Conservation (phyloP, 1,140 invertebrate species). For the Cyclargus thomasi region DNA sequence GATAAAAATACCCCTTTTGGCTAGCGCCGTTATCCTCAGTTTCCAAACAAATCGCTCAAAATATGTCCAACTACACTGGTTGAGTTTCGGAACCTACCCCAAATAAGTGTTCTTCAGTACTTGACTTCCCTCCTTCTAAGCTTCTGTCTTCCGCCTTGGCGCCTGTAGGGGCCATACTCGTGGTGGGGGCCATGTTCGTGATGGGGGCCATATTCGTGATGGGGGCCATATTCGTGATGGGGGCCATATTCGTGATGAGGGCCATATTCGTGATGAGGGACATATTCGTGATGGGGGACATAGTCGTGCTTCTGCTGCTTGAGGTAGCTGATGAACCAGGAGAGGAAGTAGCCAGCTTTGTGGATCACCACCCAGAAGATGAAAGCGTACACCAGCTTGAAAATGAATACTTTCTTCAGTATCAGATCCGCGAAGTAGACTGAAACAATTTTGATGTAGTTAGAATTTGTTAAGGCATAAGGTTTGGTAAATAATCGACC, state of each 20-base stretch:
- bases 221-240: not conserved
- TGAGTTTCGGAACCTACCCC: too few species aligned
- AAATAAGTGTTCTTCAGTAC: too few species aligned
- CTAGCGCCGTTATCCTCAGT: too few species aligned
- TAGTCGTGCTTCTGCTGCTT: slow-evolving; percentile 46
- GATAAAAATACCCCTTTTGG: too few species aligned
- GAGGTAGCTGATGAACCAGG: slow-evolving; percentile 56
- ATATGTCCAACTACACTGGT: too few species aligned
- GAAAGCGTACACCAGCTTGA: slow-evolving; percentile 60
- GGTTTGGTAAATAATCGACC: too few species aligned
- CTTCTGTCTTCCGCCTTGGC: not conserved
- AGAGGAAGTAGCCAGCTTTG: slow-evolving; percentile 62
- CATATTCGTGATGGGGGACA: slow-evolving; percentile 23
- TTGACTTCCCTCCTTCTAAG: too few species aligned
- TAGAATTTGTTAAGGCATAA: too few species aligned
- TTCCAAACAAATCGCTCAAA: too few species aligned
- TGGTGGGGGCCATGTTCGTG: not conserved
- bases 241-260: slow-evolving; percentile 18
- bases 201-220: not conserved
- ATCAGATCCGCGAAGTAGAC: slow-evolving; percentile 58
- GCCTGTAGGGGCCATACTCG: not conserved
- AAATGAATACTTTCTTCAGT: slow-evolving; percentile 59
- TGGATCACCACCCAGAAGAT: slow-evolving; percentile 60
- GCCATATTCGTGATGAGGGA: slow-evolving; percentile 23
- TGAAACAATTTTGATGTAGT: slow-evolving; percentile 27